Evolutionary conservation across 2,797 vertebrate genomes (phyloP).

Genomic region (Spinibarbus caldwelli): DNA sequence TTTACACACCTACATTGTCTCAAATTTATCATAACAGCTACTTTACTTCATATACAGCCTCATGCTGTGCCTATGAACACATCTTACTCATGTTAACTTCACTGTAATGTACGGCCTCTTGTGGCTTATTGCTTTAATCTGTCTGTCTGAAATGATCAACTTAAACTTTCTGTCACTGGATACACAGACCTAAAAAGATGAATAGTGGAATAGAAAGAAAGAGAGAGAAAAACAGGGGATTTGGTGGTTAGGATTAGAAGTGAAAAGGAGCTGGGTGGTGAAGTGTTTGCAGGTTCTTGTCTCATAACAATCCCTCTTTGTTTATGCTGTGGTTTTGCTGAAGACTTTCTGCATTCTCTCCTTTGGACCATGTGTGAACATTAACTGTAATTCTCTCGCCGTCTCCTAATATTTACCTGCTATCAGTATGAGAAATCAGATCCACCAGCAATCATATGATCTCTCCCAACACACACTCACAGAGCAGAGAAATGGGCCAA

Average conservation of each 20-base stretch:
- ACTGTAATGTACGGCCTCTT: not conserved
- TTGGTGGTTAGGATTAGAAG: conserved; percentile 35
- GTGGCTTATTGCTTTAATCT: not conserved
- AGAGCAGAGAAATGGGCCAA: conserved; percentile 59
- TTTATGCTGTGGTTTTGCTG: conserved; percentile 18
- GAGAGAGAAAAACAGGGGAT: conserved; percentile 21
- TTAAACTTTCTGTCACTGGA: not conserved
- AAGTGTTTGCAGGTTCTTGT: conserved; percentile 35
- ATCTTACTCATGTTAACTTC: not conserved
- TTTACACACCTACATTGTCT: no score
- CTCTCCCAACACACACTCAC: conserved; percentile 27
- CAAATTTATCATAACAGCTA: not conserved
- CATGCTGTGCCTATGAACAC: not conserved
- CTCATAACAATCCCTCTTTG: conserved; percentile 36
- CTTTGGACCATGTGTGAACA: conserved; percentile 25
- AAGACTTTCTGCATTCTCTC: conserved; percentile 39
- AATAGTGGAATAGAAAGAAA: not conserved
- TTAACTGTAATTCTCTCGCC: conserved; percentile 22
- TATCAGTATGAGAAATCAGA: conserved; percentile 47
- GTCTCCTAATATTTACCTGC: conserved; percentile 31
- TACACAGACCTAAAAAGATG: not conserved
- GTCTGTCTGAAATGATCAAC: conserved; percentile 4
- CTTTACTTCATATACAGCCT: not conserved
- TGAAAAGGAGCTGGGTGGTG: conserved; percentile 17
- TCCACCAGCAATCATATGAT: conserved; percentile 27